Evolutionary conservation across 2,113 vertebrate genomes (phyloP).

Genomic region (Bubalus kerabau): DNA sequence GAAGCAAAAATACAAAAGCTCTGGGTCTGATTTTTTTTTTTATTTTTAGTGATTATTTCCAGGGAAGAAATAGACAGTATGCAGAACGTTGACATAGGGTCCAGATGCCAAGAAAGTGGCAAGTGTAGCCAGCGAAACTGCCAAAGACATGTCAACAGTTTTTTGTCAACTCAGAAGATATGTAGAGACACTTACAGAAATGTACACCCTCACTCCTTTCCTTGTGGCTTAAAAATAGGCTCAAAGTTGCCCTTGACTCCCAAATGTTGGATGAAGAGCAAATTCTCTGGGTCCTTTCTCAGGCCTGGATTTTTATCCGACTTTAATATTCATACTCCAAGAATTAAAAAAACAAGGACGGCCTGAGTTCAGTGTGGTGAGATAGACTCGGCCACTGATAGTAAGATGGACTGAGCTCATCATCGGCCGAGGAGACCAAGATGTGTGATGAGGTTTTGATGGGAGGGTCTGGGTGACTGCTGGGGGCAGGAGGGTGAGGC

Average conservation of each 20-base stretch:
- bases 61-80: neutral
- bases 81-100: neutral
- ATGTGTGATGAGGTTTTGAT: neutral
- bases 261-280: neutral
- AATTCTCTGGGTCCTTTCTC: neutral
- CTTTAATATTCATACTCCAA: neutral
- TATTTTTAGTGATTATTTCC: neutral
- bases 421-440: neutral
- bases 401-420: accelerated
- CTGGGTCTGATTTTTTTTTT: neutral
- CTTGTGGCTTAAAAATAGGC: conserved; percentile 40
- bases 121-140: neutral
- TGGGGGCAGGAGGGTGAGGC: neutral
- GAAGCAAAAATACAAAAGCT: neutral
- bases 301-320: neutral
- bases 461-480: neutral
- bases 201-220: neutral
- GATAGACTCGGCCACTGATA: neutral
- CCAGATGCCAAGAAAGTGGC: conserved; percentile 44
- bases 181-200: neutral
- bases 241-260: neutral
- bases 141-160: conserved; percentile 23
- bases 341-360: neutral
- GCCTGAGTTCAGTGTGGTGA: neutral
- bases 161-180: neutral